These are phyloP conservation scores for Latrodectus hesperus DNA, from an alignment of 2,888 invertebrate genomes.

Conservation along the genomic window DNA sequence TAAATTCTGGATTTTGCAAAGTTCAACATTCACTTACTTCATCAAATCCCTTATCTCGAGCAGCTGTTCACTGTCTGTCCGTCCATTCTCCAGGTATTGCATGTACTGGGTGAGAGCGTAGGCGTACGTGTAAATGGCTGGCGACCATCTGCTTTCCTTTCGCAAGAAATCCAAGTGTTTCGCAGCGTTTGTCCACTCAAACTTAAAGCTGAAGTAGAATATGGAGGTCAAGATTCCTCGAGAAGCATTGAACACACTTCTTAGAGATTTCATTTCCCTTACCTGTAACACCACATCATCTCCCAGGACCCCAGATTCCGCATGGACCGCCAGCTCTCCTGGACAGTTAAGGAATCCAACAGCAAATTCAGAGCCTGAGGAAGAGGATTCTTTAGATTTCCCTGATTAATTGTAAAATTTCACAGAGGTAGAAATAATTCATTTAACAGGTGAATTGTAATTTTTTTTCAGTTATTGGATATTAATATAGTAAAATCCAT, in stretches of 20 bases:
- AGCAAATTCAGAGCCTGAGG: constrained; percentile 55
- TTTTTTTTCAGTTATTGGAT: too few species aligned
- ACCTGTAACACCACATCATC: constrained; percentile 91
- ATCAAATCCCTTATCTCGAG: constrained; percentile 78
- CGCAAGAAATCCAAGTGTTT: constrained; percentile 83
- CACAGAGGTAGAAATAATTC: too few species aligned
- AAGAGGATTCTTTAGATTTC: background rate
- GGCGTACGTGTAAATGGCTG: constrained; percentile 92
- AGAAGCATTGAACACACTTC: background rate
- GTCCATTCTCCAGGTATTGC: constrained; percentile 77
- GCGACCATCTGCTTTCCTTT: constrained; percentile 91
- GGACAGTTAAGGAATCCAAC: constrained; percentile 77
- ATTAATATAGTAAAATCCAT: too few species aligned
- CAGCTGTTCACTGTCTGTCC: constrained; percentile 55
- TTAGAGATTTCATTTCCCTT: constrained; percentile 71
- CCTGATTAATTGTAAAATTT: too few species aligned
- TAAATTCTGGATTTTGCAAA: background rate
- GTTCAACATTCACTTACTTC: constrained; percentile 77
- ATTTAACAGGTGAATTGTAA: too few species aligned
- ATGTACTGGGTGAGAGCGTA: constrained; percentile 88
- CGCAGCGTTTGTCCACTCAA: constrained; percentile 86
- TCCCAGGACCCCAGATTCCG: constrained; percentile 97
- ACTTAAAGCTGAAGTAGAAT: constrained; percentile 74
- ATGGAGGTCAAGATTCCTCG: background rate
- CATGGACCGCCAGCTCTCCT: constrained; percentile 90